Evolutionary conservation across 2,113 vertebrate genomes (phyloP), one percentile per base, ranked within the genome.

Genomic region (Macquaria ambigua): DNA sequence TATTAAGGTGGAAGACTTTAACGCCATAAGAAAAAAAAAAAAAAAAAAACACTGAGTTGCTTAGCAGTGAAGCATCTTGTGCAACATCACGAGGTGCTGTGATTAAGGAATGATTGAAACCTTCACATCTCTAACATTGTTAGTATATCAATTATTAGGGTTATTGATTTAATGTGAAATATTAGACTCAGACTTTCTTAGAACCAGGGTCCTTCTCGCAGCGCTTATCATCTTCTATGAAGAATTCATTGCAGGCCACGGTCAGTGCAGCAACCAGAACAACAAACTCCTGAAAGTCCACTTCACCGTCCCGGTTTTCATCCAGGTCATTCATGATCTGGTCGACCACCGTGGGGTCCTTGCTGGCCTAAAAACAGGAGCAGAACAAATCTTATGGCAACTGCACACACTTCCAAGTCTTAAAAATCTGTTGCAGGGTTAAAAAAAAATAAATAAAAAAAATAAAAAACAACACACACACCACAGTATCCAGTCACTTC

Each of bases 271-370:
- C 96, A n/a, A 99, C 97, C 90, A 99, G 90, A 31, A 97, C 89
- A 34, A 99, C 96, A 15, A 96, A 99, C 88, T 99, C 98, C 91
- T 97, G 96, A 92, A 99, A 99, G 88, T 99, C 97, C 84, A 99
- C 97, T 56, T 99, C 93, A 0, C 97, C 97, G 0, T 99, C 98
- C 2, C 94, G 85, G 1, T 99, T 97, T 74, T 97, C 96, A 37
- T 99, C 98, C 88, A 99, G 91, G 74, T 98, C 97, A 4, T 82
- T 90, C 97, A 99, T 96, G 41, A 99, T 97, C 92, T 96, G 96
- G 73, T 99, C 98, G 62, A 98, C 96, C 0, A 96, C 87, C 0
- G 86, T 53, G 0, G 96, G 66, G 53, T 99, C 97, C 74, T 96
- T 97, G 86, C 96, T 95, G 31, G 82, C 77, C 97, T 98, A 84